These are phyloP conservation scores for Arrhamphus sclerolepis DNA, from an alignment of 2,797 vertebrate genomes.

Conservation along the genomic window DNA sequence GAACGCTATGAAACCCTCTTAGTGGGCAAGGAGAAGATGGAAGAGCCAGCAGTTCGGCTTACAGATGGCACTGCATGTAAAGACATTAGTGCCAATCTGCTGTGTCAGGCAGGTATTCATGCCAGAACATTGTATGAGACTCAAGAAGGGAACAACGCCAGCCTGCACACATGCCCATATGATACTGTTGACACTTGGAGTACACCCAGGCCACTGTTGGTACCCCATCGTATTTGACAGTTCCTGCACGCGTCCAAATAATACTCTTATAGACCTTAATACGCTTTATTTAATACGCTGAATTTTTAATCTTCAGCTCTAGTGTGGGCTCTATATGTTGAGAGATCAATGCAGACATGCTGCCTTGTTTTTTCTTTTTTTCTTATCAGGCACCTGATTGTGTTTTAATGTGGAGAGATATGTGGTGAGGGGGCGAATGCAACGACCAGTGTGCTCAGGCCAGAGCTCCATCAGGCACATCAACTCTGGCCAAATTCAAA, in stretches of 20 bases:
- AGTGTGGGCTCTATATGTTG: constrained; percentile 64
- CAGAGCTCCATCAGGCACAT: constrained; percentile 48
- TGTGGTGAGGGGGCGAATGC: constrained; percentile 34
- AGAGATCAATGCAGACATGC: constrained; percentile 62
- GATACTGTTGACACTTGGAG: constrained; percentile 72
- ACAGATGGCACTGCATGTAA: constrained; percentile 77
- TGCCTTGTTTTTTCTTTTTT: constrained; percentile 19
- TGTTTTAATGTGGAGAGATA: constrained; percentile 58
- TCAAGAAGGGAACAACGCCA: constrained; percentile 68
- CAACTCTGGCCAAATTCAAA: constrained; percentile 24
- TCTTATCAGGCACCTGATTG: constrained; percentile 47
- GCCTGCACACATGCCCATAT: constrained; percentile 57
- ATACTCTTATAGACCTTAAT: constrained; percentile 80
- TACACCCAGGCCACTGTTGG: constrained; percentile 64
- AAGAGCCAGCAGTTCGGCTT: constrained; percentile 63
- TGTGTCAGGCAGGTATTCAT: constrained; percentile 80
- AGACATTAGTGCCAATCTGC: constrained; percentile 82
- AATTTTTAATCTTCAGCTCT: constrained; percentile 74
- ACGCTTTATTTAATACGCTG: too few relatives aligned
- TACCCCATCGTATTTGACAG: constrained; percentile 62
- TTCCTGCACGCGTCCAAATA: constrained; percentile 70
- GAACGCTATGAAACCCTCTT: constrained; percentile 24
- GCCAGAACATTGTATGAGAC: constrained; percentile 74
- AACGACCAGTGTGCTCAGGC: constrained; percentile 31
- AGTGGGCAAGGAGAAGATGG: constrained; percentile 52